These are phyloP conservation scores for Sialis lutaria DNA, from an alignment of 2,888 invertebrate species.

Conservation along the genomic window DNA sequence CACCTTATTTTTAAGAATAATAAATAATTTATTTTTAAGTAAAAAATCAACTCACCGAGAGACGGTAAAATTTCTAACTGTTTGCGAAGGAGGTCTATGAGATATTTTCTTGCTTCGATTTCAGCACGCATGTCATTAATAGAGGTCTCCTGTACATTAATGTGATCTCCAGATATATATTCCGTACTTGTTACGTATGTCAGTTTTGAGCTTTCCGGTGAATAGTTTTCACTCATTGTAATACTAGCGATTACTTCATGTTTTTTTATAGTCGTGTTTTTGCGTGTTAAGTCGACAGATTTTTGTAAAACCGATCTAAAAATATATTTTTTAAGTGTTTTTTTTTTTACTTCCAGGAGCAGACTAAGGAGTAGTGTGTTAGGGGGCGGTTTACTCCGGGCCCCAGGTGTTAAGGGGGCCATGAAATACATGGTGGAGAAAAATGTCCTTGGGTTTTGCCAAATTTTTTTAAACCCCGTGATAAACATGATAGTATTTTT, in stretches of 20 bases:
- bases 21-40: too few species aligned
- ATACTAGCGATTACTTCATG: constrained; percentile 92
- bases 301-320: constrained; percentile 42
- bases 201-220: constrained; percentile 24
- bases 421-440: too few species aligned
- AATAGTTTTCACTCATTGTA: constrained; percentile 56
- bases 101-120: constrained; percentile 72
- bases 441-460: too few species aligned
- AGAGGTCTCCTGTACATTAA: constrained; percentile 70
- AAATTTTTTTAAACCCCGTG: too few species aligned
- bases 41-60: constrained; percentile 32
- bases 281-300: constrained; percentile 56
- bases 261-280: constrained; percentile 57
- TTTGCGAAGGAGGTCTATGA: constrained; percentile 62
- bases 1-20: too few species aligned
- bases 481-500: too few species aligned
- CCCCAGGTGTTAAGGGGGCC: too few species aligned
- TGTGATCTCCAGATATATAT: constrained; percentile 84
- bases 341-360: too few species aligned
- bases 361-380: too few species aligned
- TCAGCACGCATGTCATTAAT: constrained; percentile 97
- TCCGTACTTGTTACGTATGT: constrained; percentile 84
- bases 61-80: constrained; percentile 49
- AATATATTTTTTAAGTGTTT: too few species aligned
- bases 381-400: too few species aligned